These are phyloP conservation scores for Hypselothyrea guttata DNA, from an alignment of 2,888 invertebrate species.

Conservation along the genomic window DNA sequence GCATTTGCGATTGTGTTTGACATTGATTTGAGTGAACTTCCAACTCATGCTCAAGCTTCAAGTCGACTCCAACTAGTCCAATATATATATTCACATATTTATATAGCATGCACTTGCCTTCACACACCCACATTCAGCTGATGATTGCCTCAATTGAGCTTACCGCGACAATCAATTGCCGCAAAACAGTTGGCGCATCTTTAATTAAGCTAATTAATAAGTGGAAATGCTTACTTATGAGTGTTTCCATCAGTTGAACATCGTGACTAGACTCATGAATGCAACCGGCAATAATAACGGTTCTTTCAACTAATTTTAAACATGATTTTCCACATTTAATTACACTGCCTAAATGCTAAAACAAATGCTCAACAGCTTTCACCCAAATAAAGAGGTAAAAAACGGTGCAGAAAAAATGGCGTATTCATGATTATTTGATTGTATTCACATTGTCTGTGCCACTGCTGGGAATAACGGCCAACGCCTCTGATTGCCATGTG, in stretches of 20 bases:
- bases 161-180: conserved; percentile 36
- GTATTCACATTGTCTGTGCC: conserved; percentile 29
- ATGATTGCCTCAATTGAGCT: conserved; percentile 39
- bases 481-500: conserved; percentile 50
- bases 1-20: conserved; percentile 36
- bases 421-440: conserved; percentile 6
- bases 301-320: neutral
- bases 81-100: conserved; percentile 13
- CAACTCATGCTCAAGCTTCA: too few relatives aligned
- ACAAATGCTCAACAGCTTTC: conserved; percentile 23
- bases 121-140: neutral
- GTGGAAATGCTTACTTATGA: neutral
- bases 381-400: conserved; percentile 2
- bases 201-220: conserved; percentile 51
- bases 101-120: conserved; percentile 8
- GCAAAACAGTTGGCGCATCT: conserved; percentile 29
- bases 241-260: too few relatives aligned
- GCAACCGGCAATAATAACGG: too few relatives aligned
- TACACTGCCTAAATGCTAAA: neutral
- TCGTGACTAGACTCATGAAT: neutral
- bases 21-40: conserved; percentile 39
- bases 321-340: conserved; percentile 1
- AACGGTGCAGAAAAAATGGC: conserved; percentile 4
- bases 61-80: too few relatives aligned
- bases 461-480: conserved; percentile 27